Percentiles rank a stretch among this genome's conserved stretches.
Conservation (phyloP, 2,113 vertebrate species). For the Pituophis catenifer region DNA sequence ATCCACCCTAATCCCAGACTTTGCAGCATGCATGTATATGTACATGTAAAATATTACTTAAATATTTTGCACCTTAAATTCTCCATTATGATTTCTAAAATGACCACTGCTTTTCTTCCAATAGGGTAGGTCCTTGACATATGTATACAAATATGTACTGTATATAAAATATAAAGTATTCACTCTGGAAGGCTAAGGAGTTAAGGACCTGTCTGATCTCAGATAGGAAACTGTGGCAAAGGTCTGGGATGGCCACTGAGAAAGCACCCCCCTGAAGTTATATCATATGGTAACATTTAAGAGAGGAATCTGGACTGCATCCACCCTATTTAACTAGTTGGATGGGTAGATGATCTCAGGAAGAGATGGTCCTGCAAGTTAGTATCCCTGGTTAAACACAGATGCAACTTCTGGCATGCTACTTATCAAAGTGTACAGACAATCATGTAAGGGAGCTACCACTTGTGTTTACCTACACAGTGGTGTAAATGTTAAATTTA, state of each 20-base stretch:
- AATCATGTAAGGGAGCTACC: neutral
- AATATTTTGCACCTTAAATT: neutral
- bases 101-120: neutral
- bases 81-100: neutral
- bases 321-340: neutral
- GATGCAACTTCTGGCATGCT: neutral
- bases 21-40: no score
- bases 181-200: neutral
- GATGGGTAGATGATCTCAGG: neutral
- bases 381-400: neutral
- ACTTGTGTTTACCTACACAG: neutral
- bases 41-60: neutral
- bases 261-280: neutral
- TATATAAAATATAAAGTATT: neutral
- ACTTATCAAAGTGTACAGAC: neutral
- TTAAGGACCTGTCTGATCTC: neutral
- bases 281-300: neutral
- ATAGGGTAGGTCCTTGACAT: neutral
- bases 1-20: neutral
- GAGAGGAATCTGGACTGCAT: neutral
- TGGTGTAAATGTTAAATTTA: neutral
- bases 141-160: neutral
- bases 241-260: neutral
- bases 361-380: neutral
- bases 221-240: neutral